phyloP scores from a whole-genome alignment of 2,113 vertebrate genomes.

The Cryptoleucopteryx plumbea region DNA sequence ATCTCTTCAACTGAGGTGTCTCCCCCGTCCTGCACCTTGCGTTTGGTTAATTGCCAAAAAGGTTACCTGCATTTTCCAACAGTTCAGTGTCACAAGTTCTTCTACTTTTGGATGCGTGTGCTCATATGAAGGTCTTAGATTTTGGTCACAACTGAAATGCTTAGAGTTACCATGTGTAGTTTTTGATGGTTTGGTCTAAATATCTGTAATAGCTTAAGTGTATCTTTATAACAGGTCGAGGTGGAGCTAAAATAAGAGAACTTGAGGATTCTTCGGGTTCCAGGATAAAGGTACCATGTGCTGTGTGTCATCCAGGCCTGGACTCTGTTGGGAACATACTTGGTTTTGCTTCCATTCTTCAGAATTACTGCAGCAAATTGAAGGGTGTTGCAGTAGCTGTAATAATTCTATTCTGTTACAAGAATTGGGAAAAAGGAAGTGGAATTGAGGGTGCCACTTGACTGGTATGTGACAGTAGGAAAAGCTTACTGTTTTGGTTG shows the following conservation, averaged over 20 bases:
- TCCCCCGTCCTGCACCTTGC: fast-evolving
- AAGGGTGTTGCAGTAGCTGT: neutral
- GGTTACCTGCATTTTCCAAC: fast-evolving
- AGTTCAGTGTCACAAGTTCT: neutral
- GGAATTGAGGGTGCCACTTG: neutral
- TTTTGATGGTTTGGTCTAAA: neutral
- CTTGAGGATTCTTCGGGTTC: conserved; percentile 83
- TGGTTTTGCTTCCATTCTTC: neutral
- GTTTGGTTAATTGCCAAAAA: neutral
- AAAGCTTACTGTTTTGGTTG: neutral
- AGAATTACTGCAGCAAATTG: neutral
- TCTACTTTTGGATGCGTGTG: neutral
- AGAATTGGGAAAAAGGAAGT: neutral
- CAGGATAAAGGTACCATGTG: conserved; percentile 82
- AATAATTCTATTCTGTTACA: neutral
- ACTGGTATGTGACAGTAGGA: neutral
- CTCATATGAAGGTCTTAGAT: neutral
- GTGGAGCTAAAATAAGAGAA: conserved; percentile 87
- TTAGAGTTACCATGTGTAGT: neutral
- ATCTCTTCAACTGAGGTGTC: neutral
- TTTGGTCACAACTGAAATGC: neutral
- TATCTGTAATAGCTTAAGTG: neutral
- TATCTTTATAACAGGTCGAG: conserved; percentile 77
- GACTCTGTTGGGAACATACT: fast-evolving
- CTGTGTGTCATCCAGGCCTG: neutral